Conservation (phyloP, 1,140 invertebrate species). For the Heliothis virescens region DNA sequence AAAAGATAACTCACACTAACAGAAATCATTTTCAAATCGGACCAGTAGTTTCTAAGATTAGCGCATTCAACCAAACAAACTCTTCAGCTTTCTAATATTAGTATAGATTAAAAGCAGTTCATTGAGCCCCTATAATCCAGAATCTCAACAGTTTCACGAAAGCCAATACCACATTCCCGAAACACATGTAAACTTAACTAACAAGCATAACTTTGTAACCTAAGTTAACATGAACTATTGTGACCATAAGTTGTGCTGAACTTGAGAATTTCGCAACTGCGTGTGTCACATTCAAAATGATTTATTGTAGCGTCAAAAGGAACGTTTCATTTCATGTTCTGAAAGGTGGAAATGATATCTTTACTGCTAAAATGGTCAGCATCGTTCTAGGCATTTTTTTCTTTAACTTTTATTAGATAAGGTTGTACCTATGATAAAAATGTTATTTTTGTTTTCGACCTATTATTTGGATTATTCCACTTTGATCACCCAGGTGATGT, state of each 20-base stretch:
- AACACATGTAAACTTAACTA: conserved; percentile 7
- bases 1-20: too few relatives aligned
- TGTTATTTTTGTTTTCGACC: not conserved
- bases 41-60: too few relatives aligned
- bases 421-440: not conserved
- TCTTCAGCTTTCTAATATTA: too few relatives aligned
- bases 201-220: not conserved
- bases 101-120: too few relatives aligned
- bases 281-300: not conserved
- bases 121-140: too few relatives aligned
- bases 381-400: not conserved
- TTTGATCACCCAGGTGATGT: too few relatives aligned
- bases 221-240: not conserved
- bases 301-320: not conserved
- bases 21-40: too few relatives aligned
- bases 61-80: too few relatives aligned
- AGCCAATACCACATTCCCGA: not conserved
- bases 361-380: not conserved
- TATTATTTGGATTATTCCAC: too few relatives aligned
- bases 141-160: not conserved
- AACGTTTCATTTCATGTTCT: not conserved
- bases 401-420: not conserved
- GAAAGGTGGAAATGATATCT: not conserved
- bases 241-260: not conserved
- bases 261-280: not conserved